phyloP scores from a whole-genome alignment of 2,113 vertebrate species.

The Amphiprion ocellaris region DNA sequence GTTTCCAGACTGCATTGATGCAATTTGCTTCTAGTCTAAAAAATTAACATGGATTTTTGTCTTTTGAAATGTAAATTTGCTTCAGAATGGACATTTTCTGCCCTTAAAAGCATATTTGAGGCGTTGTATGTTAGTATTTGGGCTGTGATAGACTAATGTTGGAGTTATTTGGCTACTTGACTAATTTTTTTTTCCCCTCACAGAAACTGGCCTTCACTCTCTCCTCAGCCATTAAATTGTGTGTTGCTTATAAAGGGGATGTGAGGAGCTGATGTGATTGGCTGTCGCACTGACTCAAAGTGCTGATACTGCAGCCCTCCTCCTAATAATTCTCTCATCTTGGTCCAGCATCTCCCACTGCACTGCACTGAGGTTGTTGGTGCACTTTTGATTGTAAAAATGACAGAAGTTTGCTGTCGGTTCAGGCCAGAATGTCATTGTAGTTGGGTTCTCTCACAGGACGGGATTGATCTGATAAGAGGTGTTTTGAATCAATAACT shows the following conservation, averaged over 20 bases:
- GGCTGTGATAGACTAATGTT: slow-evolving; percentile 17
- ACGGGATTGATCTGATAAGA: slow-evolving; percentile 19
- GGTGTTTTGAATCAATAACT: slow-evolving; percentile 26
- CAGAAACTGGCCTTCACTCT: slow-evolving; percentile 20
- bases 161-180: neutral
- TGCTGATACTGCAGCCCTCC: slow-evolving; percentile 37
- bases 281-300: slow-evolving; percentile 13
- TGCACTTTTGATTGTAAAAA: neutral
- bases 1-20: slow-evolving; percentile 28
- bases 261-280: slow-evolving; percentile 44
- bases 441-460: neutral
- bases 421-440: slow-evolving; percentile 1
- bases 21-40: slow-evolving; percentile 5
- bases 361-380: neutral
- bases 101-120: slow-evolving; percentile 1
- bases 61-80: slow-evolving; percentile 35
- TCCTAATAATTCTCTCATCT: slow-evolving; percentile 16
- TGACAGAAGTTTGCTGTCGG: neutral
- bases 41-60: slow-evolving; percentile 1
- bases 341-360: slow-evolving; percentile 2
- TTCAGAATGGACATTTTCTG: neutral
- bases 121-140: slow-evolving; percentile 14
- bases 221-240: slow-evolving; percentile 35
- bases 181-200: slow-evolving; percentile 13
- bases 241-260: slow-evolving; percentile 19